Base-by-base conservation (phyloP, 2,888 invertebrate species). In the Ophonus ardosiacus region DNA sequence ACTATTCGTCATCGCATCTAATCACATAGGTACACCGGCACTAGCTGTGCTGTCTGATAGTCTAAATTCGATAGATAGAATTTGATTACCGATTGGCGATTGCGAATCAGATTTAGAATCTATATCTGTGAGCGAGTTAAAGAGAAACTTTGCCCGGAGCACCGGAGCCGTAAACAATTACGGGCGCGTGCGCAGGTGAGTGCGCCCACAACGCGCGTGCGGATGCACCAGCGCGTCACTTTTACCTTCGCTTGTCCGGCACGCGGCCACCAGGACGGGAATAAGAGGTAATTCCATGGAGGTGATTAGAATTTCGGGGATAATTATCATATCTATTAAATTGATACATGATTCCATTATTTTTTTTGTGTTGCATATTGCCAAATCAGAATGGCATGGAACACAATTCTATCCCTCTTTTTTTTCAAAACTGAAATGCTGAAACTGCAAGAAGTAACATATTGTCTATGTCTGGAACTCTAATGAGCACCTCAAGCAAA, bases 201-300 rank as follows among this genome's bases (percentile, higher is more conserved):
- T 68, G 68, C 68, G 68, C 68, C 68, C 68, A 68, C 38, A 68
- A 68, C 68, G 68, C 68, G 68, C 68, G 38, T 38, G 68, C 68
- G 38, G 38, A 68, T 68, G 68, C 15, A 5, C 59, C 63, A 63
- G 63, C 68, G 68, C 38, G 38, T 68, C 68, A 68, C 68, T 68
- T 68, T 68, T 68, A 68, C 68, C 68, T 68, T 68, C 68, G 68
- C 15, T 13, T 51, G 43, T 2, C 10, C 10, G 68, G 68, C 68
- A 68, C 68, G 68, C 68, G 68, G 68, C 68, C 1, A 7, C 10
- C 68, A 68, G 68, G n/a, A n/a, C 31, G 31, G 68, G 24, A 68
- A 8, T 68, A 15, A 31, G 68, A 13, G 5, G 0, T 6, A 68
- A 38, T 68, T 38, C 7, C 59, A 15, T 57, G 3, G 21, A 31